Conservation (phyloP, 2,797 vertebrate species). For the Labeo calbasu region DNA sequence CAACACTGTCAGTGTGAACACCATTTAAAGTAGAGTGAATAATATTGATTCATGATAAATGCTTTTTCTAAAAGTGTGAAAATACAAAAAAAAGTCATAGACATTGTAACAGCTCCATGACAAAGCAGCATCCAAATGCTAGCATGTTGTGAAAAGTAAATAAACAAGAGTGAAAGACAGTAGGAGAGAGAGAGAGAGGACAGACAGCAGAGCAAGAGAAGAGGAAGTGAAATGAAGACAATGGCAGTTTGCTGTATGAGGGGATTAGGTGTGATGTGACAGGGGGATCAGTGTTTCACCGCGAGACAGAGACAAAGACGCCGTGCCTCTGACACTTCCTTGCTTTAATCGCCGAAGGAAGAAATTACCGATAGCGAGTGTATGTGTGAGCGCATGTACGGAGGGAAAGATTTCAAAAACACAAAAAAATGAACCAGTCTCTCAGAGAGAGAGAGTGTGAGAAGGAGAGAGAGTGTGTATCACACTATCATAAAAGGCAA, state of each 20-base stretch:
- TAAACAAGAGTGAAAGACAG: conserved; percentile 57
- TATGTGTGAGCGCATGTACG: conserved; percentile 31
- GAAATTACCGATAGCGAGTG: conserved; percentile 70
- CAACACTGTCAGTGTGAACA: neutral
- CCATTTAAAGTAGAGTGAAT: conserved; percentile 74
- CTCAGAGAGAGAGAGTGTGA: conserved; percentile 44
- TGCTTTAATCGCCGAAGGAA: conserved; percentile 76
- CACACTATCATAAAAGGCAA: conserved; percentile 52
- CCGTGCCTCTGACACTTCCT: conserved; percentile 70
- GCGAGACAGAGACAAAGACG: conserved; percentile 68
- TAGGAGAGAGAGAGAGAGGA: conserved; percentile 54
- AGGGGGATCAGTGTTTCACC: conserved; percentile 65
- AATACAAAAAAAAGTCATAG: conserved; percentile 84
- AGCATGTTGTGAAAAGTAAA: conserved; percentile 67
- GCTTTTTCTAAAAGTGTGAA: conserved; percentile 76
- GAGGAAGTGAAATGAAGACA: conserved; percentile 71
- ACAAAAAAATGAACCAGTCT: conserved; percentile 35
- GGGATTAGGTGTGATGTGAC: conserved; percentile 71
- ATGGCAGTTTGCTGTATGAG: conserved; percentile 74
- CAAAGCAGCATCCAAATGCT: conserved; percentile 51
- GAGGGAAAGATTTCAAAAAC: conserved; percentile 36
- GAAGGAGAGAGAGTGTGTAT: conserved; percentile 57
- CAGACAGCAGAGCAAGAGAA: conserved; percentile 55
- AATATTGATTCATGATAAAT: conserved; percentile 94
- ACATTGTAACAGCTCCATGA: conserved; percentile 80